Evolutionary conservation across 2,888 invertebrate genomes (phyloP).

Genomic region (Patella depressa): DNA sequence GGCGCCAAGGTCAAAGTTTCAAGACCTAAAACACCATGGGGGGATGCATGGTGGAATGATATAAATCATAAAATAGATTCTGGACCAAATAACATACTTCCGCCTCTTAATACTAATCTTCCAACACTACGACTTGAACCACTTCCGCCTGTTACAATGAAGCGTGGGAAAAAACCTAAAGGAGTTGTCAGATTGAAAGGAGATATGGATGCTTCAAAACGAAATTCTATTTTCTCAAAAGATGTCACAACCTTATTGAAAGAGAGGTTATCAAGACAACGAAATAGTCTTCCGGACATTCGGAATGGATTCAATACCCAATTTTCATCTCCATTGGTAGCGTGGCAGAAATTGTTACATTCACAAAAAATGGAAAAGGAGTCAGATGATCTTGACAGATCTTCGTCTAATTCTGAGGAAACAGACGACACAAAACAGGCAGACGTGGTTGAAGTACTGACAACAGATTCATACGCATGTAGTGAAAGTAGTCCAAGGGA

Average conservation of each 20-base stretch:
- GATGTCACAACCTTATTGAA: background rate
- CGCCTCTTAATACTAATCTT: slow-evolving; percentile 1
- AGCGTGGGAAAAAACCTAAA: background rate
- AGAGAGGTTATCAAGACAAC: background rate
- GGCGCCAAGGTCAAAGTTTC: background rate
- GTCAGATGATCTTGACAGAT: too few species aligned
- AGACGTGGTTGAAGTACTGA: too few species aligned
- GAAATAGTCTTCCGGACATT: background rate
- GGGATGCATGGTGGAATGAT: background rate
- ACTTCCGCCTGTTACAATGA: background rate
- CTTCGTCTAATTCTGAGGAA: too few species aligned
- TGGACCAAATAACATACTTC: slow-evolving; percentile 16
- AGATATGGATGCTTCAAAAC: background rate
- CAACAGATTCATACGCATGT: too few species aligned
- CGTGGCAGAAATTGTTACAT: background rate
- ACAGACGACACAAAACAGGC: too few species aligned
- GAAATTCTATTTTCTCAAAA: background rate
- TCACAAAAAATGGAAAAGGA: background rate
- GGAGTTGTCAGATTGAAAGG: background rate
- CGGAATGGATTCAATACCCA: background rate
- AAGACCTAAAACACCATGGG: slow-evolving; percentile 14
- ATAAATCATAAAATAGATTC: slow-evolving; percentile 5
- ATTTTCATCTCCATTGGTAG: background rate
- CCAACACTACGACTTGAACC: background rate
- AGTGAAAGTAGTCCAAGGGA: too few species aligned